A percentile compares a stretch with the other conserved stretches of the same genome.
These are phyloP conservation scores for Hirtodrosophila trivittata DNA, from an alignment of 2,888 invertebrate genomes.

Conservation along the genomic window DNA sequence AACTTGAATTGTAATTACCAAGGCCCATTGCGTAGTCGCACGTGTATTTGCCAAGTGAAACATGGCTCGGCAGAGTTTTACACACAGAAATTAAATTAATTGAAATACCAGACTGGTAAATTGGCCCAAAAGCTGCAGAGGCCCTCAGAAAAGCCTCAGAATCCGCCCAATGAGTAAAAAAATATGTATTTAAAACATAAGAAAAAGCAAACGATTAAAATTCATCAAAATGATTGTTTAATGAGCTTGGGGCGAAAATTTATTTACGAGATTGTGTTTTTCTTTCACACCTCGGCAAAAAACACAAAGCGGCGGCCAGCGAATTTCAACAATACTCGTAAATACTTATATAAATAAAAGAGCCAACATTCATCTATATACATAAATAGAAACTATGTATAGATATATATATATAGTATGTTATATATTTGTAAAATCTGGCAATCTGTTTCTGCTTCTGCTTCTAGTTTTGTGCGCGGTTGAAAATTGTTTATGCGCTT, in stretches of 20 bases:
- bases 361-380: slow-evolving; percentile 7
- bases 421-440: slow-evolving; percentile 13
- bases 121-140: slow-evolving; percentile 37
- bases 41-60: neutral
- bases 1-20: slow-evolving; percentile 76
- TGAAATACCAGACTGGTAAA: slow-evolving; percentile 54
- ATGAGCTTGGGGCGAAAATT: slow-evolving; percentile 56
- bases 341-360: slow-evolving; percentile 62
- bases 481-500: slow-evolving; percentile 60
- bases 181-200: neutral
- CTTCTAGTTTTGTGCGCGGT: slow-evolving; percentile 5
- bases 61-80: slow-evolving; percentile 1
- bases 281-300: slow-evolving; percentile 66
- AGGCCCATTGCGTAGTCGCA: slow-evolving; percentile 46
- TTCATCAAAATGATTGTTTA: slow-evolving; percentile 77
- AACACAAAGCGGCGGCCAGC: slow-evolving; percentile 39
- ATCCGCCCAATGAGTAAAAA: neutral
- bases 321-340: slow-evolving; percentile 54
- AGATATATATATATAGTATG: slow-evolving; percentile 21
- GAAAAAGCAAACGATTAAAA: slow-evolving; percentile 29
- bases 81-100: slow-evolving; percentile 58
- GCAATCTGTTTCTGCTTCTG: slow-evolving; percentile 49
- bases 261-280: slow-evolving; percentile 50
- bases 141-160: slow-evolving; percentile 6
- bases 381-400: slow-evolving; percentile 8